These are phyloP conservation scores for Lepidocyrtoides sp. DNA, from an alignment of 2,888 invertebrate species.

Conservation along the genomic window DNA sequence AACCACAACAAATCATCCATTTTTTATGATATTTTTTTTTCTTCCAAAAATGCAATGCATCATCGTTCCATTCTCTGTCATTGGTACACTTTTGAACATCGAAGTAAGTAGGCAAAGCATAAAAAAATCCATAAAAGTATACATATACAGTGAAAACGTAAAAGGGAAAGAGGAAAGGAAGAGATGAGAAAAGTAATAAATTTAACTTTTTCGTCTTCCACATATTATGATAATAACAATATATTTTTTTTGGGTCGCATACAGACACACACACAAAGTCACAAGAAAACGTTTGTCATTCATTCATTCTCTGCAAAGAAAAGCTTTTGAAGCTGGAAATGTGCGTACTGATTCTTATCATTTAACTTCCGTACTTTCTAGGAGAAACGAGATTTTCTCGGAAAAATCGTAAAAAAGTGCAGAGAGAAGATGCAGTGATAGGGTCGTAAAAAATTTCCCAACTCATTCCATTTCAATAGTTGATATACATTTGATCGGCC, in stretches of 20 bases:
- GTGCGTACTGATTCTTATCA: constrained; percentile 23
- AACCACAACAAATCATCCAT: background rate
- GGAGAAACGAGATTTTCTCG: background rate
- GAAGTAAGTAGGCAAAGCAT: constrained; percentile 5
- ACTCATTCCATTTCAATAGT: background rate
- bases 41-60: background rate
- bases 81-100: background rate
- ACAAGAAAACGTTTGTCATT: background rate
- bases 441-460: background rate
- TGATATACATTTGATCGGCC: too few species aligned
- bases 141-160: too few species aligned
- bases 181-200: constrained; percentile 6
- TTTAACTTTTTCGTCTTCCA: constrained; percentile 9
- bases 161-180: background rate
- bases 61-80: background rate
- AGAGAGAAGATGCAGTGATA: constrained; percentile 30
- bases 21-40: background rate
- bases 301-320: background rate
- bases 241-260: too few species aligned
- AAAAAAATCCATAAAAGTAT: too few species aligned
- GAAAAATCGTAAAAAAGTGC: constrained; percentile 21
- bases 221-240: background rate
- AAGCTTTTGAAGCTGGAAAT: too few species aligned
- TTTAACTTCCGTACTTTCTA: background rate
- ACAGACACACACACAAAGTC: too few species aligned